Percentiles rank a stretch among this genome's conserved stretches.
Conservation (phyloP, 2,888 invertebrate species). For the Agrotis segetum region DNA sequence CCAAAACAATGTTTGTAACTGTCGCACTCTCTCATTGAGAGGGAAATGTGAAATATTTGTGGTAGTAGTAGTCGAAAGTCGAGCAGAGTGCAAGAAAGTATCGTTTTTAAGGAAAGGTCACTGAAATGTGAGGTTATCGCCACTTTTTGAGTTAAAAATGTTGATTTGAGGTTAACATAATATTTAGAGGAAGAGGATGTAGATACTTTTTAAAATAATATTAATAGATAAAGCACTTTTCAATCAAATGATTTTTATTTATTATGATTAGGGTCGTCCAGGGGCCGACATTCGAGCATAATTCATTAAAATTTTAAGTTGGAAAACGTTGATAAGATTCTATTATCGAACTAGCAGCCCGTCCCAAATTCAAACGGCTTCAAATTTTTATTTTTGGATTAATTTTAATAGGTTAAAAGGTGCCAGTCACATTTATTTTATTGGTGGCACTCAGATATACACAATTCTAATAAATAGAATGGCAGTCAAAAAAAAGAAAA, state of each 20-base stretch:
- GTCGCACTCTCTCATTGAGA: slow-evolving; percentile 40
- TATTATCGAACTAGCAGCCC: too few species aligned
- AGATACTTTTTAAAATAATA: not conserved
- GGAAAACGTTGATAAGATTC: too few species aligned
- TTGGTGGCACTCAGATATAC: too few species aligned
- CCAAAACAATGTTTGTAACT: slow-evolving; percentile 33
- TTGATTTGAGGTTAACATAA: slow-evolving; percentile 4
- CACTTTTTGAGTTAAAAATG: not conserved
- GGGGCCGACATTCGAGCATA: too few species aligned
- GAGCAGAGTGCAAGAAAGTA: slow-evolving; percentile 41
- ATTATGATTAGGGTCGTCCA: not conserved
- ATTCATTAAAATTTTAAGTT: too few species aligned
- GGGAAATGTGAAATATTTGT: slow-evolving; percentile 39
- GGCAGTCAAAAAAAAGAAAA: too few species aligned
- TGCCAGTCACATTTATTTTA: too few species aligned
- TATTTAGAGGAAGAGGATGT: not conserved
- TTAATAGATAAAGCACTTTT: not conserved
- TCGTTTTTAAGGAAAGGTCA: slow-evolving; percentile 36
- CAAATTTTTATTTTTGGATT: too few species aligned
- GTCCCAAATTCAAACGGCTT: too few species aligned
- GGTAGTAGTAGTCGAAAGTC: slow-evolving; percentile 35
- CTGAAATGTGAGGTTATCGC: not conserved
- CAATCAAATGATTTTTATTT: not conserved
- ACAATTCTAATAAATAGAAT: too few species aligned
- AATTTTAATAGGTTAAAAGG: too few species aligned